Conservation (phyloP, 2,888 invertebrate genomes). For the Ornithoptera priamus region DNA sequence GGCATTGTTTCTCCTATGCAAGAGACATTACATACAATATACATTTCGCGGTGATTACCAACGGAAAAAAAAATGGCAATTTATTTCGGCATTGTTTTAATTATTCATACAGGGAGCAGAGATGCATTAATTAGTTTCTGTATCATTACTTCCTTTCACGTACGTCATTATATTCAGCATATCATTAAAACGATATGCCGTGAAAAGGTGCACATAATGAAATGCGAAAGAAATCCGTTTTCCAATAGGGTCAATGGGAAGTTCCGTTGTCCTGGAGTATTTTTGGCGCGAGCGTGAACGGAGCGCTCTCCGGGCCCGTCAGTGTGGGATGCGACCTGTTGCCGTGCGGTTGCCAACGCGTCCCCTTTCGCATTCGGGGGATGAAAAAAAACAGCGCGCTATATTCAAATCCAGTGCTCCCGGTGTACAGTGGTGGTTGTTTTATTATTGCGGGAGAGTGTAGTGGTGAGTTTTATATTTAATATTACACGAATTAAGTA, state of each 20-base stretch:
- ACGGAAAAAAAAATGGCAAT: neutral
- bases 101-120: neutral
- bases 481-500: neutral
- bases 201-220: conserved; percentile 49
- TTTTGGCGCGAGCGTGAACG: conserved; percentile 71
- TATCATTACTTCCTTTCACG: neutral
- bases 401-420: conserved; percentile 40
- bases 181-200: conserved; percentile 3
- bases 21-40: no score
- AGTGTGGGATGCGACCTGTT: conserved; percentile 78
- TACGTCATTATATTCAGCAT: neutral
- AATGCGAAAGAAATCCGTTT: conserved; percentile 65
- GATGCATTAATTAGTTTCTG: neutral
- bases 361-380: conserved; percentile 37
- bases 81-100: neutral
- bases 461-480: conserved; percentile 12
- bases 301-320: conserved; percentile 47
- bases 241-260: conserved; percentile 70
- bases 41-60: no score
- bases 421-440: conserved; percentile 32
- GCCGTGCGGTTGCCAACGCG: conserved; percentile 66
- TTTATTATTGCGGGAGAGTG: conserved; percentile 9
- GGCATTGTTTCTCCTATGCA: no score
- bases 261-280: conserved; percentile 67
- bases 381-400: conserved; percentile 46